phyloP scores from a whole-genome alignment of 2,113 vertebrate species.

The Pampusana beccarii region DNA sequence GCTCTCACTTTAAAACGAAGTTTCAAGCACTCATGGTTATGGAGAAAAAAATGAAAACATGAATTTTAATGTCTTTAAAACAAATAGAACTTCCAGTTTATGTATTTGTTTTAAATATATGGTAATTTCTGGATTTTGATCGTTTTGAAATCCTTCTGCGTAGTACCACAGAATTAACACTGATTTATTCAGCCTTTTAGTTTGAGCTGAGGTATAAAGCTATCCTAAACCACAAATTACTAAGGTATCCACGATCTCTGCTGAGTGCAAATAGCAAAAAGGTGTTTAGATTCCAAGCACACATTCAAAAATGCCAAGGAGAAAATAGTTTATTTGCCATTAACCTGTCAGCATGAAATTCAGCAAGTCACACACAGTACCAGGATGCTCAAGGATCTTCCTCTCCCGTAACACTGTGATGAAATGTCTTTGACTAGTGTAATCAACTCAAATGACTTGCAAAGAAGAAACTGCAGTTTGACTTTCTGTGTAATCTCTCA shows the following conservation, averaged over 20 bases:
- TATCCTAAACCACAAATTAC: background rate
- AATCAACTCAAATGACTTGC: background rate
- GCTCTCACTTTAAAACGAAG: background rate
- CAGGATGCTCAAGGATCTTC: slow-evolving; percentile 17
- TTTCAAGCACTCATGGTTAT: background rate
- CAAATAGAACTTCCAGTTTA: background rate
- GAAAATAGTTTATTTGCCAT: slow-evolving; percentile 49
- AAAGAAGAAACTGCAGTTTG: slow-evolving; percentile 7
- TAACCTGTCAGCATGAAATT: slow-evolving; percentile 41
- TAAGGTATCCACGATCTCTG: background rate
- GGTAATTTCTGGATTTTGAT: background rate
- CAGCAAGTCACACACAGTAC: background rate
- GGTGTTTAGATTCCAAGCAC: slow-evolving; percentile 38
- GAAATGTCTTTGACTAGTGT: background rate
- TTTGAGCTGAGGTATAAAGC: background rate
- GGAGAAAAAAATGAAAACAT: background rate
- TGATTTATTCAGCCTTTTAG: background rate
- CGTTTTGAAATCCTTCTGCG: background rate
- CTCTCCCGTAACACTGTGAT: background rate
- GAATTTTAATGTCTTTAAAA: background rate
- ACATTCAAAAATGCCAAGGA: background rate
- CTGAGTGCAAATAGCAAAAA: background rate
- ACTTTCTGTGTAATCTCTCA: background rate
- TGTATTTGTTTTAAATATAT: background rate
- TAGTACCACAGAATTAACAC: background rate